A percentile compares a stretch with the other conserved stretches of the same genome.
These are phyloP conservation scores for Polietes domitor DNA, from an alignment of 2,888 invertebrate species.

Conservation along the genomic window DNA sequence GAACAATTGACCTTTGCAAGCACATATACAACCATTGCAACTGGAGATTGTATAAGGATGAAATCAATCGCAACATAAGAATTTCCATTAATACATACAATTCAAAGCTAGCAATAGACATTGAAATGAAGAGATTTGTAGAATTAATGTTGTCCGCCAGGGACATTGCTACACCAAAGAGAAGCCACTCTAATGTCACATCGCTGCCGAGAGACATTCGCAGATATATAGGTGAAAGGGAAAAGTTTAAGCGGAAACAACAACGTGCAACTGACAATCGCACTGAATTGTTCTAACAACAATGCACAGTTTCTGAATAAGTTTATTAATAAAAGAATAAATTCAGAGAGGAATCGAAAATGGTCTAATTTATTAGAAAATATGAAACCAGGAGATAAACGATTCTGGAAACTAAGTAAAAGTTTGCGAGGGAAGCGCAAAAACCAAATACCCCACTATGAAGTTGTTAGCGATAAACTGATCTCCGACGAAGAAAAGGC, in stretches of 20 bases:
- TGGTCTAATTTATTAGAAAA: slow-evolving; percentile 20
- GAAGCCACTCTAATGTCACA: too few relatives aligned
- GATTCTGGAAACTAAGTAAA: slow-evolving; percentile 38
- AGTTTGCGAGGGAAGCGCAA: slow-evolving; percentile 11
- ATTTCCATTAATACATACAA: too few relatives aligned
- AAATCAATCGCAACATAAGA: too few relatives aligned
- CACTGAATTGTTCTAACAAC: slow-evolving; percentile 8
- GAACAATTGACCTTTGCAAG: too few relatives aligned
- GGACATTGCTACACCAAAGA: too few relatives aligned
- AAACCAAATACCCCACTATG: slow-evolving; percentile 3
- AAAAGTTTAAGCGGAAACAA: not conserved
- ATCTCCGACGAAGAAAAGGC: slow-evolving; percentile 22
- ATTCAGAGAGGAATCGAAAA: slow-evolving; percentile 44
- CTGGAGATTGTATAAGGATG: too few relatives aligned
- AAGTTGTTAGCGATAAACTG: slow-evolving; percentile 13
- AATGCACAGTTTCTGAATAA: slow-evolving; percentile 32
- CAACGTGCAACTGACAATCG: not conserved
- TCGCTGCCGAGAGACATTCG: too few relatives aligned
- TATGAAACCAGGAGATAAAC: slow-evolving; percentile 32
- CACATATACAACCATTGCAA: too few relatives aligned
- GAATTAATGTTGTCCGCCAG: too few relatives aligned
- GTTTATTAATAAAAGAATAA: slow-evolving; percentile 20
- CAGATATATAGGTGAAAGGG: too few relatives aligned
- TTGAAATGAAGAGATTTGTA: too few relatives aligned
- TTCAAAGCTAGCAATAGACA: too few relatives aligned